Conservation (phyloP, 2,888 invertebrate genomes). For the Spilarctia lutea region DNA sequence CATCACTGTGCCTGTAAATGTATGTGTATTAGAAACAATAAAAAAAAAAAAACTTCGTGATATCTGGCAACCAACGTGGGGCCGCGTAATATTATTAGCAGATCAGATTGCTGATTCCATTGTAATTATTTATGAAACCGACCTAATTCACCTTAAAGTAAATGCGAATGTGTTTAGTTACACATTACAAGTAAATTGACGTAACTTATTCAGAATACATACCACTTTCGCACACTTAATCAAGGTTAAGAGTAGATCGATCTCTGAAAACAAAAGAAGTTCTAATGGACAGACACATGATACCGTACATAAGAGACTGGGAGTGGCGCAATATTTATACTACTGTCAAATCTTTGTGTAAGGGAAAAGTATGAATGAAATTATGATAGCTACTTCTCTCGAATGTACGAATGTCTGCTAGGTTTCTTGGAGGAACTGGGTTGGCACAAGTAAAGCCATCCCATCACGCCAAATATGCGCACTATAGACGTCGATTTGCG, state of each 20-base stretch:
- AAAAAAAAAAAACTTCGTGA: too few relatives aligned
- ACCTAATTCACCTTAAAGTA: too few relatives aligned
- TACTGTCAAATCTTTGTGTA: not conserved
- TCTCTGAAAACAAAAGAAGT: not conserved
- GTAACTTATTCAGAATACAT: not conserved
- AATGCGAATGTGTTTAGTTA: too few relatives aligned
- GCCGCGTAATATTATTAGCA: too few relatives aligned
- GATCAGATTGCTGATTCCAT: not conserved
- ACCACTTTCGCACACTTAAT: not conserved
- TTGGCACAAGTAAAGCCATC: too few relatives aligned
- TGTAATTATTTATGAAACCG: not conserved
- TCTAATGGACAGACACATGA: not conserved
- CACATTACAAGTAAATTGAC: not conserved
- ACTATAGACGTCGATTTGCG: too few relatives aligned
- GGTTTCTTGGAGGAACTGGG: too few relatives aligned
- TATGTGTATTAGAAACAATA: too few relatives aligned
- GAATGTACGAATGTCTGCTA: not conserved
- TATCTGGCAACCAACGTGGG: not conserved
- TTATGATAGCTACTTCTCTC: not conserved
- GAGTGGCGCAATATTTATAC: not conserved
- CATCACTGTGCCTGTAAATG: too few relatives aligned
- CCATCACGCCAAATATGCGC: too few relatives aligned
- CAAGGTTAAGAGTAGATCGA: not conserved
- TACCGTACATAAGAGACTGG: not conserved
- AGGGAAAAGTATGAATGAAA: not conserved